Evolutionary conservation across 2,888 invertebrate species (phyloP).

Genomic region (Plemyria rubiginata): DNA sequence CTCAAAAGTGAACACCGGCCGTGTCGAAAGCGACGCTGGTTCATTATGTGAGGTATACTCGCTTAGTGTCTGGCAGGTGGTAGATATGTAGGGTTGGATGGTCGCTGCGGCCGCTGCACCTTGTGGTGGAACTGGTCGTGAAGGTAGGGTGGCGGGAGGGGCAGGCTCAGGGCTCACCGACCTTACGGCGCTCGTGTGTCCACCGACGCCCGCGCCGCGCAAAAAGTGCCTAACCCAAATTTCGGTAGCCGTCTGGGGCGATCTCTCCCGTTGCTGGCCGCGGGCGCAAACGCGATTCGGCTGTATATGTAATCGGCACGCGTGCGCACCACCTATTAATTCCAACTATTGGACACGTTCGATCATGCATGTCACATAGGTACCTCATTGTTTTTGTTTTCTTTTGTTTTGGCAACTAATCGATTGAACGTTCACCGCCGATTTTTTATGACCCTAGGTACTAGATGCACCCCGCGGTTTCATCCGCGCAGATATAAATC

Average conservation of each 20-base stretch:
- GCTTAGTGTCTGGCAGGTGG: constrained; percentile 82
- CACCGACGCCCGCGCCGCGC: constrained; percentile 67
- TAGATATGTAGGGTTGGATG: constrained; percentile 80
- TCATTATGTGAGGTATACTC: constrained; percentile 60
- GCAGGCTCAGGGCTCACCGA: constrained; percentile 70
- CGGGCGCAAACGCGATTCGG: constrained; percentile 51
- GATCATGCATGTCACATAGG: constrained; percentile 31
- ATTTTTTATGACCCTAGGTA: neutral
- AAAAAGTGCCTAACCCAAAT: constrained; percentile 81
- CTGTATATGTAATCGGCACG: constrained; percentile 65
- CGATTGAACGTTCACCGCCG: neutral
- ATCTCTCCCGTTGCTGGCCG: constrained; percentile 65
- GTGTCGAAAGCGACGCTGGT: constrained; percentile 50
- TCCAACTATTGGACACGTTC: constrained; percentile 45
- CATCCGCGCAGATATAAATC: too few species aligned
- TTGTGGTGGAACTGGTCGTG: constrained; percentile 79
- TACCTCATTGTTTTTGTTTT: constrained; percentile 15
- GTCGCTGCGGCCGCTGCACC: constrained; percentile 76
- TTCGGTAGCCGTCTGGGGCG: constrained; percentile 78
- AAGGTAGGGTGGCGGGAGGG: constrained; percentile 52
- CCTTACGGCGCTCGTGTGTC: constrained; percentile 64
- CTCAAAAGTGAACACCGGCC: constrained; percentile 52
- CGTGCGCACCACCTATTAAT: constrained; percentile 56
- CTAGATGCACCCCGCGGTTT: too few species aligned
- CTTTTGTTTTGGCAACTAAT: constrained; percentile 9